Evolutionary conservation across 37 sponge, comb jelly and placozoan species (phyloP).

Genomic region (Mnemiopsis leidyi): DNA sequence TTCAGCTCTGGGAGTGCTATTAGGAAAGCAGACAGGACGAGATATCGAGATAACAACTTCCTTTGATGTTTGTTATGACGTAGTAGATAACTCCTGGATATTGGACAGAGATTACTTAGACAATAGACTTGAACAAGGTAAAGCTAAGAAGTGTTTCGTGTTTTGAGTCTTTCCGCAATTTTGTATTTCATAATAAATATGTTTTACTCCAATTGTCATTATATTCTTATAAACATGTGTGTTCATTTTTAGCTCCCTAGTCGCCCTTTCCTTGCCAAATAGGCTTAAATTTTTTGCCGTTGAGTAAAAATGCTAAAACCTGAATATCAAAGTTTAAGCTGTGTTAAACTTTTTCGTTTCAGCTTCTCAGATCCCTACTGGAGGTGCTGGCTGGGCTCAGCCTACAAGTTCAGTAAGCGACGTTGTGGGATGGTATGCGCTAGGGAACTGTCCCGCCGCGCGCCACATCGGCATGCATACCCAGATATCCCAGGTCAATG

Average conservation of each 20-base stretch:
- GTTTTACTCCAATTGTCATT: too few species aligned
- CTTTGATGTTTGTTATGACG: slow-evolving; percentile 32
- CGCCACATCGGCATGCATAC: slow-evolving; percentile 14
- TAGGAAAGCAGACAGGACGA: slow-evolving; percentile 41
- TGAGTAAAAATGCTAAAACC: too few species aligned
- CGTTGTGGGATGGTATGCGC: slow-evolving; percentile 33
- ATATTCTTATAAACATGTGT: too few species aligned
- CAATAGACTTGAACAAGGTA: slow-evolving; percentile 43
- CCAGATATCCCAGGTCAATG: slow-evolving; percentile 4
- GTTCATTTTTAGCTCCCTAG: too few species aligned
- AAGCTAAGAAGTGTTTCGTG: too few species aligned
- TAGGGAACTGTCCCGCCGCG: not conserved
- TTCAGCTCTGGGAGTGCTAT: slow-evolving; percentile 32
- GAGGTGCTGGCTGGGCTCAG: not conserved
- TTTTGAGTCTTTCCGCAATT: too few species aligned
- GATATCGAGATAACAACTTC: slow-evolving; percentile 57
- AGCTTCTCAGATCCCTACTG: not conserved
- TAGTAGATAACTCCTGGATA: slow-evolving; percentile 16
- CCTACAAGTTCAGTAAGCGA: not conserved
- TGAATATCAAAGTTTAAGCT: too few species aligned
- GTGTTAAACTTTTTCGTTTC: not conserved
- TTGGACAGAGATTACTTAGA: slow-evolving; percentile 38
- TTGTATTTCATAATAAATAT: too few species aligned
- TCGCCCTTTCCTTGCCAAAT: too few species aligned
- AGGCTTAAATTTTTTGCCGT: too few species aligned